A percentile compares a stretch with the other conserved stretches of the same genome.
These are phyloP conservation scores for Malurus cyaneus DNA, from an alignment of 2,113 vertebrate species.

Conservation along the genomic window DNA sequence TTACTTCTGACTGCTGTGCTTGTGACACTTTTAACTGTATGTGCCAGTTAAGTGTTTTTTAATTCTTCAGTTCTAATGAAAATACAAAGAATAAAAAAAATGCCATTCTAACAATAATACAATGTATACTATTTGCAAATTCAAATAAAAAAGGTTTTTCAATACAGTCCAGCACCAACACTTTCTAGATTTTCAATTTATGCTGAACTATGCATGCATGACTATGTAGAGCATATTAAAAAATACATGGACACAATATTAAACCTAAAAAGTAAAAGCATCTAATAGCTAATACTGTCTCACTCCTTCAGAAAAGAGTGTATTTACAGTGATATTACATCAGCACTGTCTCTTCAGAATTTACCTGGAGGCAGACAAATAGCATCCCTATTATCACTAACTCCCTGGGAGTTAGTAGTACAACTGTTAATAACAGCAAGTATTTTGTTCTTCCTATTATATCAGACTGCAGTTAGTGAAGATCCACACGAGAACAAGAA, in stretches of 20 bases:
- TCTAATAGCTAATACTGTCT: background rate
- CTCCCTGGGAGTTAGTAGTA: background rate
- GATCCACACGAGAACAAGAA: background rate
- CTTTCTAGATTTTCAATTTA: background rate
- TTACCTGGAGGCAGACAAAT: background rate
- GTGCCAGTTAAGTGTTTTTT: background rate
- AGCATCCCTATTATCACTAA: background rate
- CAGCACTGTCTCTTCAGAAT: background rate
- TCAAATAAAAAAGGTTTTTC: background rate
- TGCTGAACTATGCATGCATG: rapidly evolving
- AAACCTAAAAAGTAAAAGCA: background rate
- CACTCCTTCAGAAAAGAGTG: background rate
- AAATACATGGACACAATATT: background rate
- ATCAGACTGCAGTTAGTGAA: background rate
- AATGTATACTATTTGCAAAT: background rate
- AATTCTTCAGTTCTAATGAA: background rate
- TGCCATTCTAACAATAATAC: background rate
- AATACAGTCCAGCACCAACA: background rate
- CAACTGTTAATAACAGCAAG: background rate
- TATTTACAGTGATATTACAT: background rate
- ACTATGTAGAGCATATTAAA: background rate
- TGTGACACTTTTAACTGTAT: background rate
- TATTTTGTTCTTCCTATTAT: background rate
- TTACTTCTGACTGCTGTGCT: background rate
- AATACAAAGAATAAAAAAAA: background rate